Percentiles rank a stretch among this genome's conserved stretches.
These are phyloP conservation scores for Polyommatus icarus DNA, from an alignment of 2,888 invertebrate species.

Conservation along the genomic window DNA sequence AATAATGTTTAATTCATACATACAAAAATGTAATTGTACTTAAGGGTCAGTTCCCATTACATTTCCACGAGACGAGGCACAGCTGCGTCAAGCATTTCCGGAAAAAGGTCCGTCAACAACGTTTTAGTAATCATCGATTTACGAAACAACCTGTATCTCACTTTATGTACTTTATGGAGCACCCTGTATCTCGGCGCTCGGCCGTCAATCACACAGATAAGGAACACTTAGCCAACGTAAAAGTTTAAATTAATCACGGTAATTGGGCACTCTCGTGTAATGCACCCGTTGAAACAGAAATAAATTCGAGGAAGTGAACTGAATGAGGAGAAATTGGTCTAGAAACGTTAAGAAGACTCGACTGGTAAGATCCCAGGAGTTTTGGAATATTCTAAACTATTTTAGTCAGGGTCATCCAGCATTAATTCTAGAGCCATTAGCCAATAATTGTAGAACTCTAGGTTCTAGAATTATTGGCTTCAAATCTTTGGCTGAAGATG, in stretches of 20 bases:
- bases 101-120: neutral
- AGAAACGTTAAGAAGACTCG: neutral
- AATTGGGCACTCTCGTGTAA: constrained; percentile 3
- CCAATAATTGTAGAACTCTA: no score
- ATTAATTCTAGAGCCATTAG: no score
- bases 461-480: neutral
- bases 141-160: neutral
- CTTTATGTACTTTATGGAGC: constrained; percentile 12
- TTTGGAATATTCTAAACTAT: neutral
- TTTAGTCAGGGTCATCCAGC: neutral
- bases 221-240: constrained; percentile 24
- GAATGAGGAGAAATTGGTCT: neutral
- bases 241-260: constrained; percentile 23
- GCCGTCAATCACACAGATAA: constrained; percentile 27
- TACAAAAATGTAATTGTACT: no score
- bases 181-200: constrained; percentile 3
- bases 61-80: neutral
- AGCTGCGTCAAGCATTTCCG: neutral
- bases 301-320: neutral
- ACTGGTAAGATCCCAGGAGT: neutral
- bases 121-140: neutral
- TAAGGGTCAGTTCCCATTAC: neutral
- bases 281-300: neutral
- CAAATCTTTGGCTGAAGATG: neutral
- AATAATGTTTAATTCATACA: no score